Evolutionary conservation across 2,888 invertebrate species (phyloP).

Genomic region (Eudemis profundana): DNA sequence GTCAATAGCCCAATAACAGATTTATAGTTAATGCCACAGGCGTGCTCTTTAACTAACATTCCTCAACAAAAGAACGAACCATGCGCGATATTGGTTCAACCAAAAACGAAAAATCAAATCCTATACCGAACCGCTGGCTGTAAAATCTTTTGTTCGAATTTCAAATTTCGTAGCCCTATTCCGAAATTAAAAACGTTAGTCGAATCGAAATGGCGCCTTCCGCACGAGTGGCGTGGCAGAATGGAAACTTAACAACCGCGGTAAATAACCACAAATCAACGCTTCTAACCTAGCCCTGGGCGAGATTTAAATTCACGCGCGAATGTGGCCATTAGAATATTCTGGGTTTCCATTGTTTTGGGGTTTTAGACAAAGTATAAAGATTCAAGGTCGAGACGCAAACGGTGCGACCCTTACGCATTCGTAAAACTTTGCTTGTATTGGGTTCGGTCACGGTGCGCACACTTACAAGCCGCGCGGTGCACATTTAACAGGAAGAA

Average conservation of each 20-base stretch:
- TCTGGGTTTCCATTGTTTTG: conserved; percentile 58
- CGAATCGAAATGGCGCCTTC: conserved; percentile 75
- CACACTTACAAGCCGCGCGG: too few species aligned
- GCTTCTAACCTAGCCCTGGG: conserved; percentile 80
- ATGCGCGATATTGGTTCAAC: conserved; percentile 22
- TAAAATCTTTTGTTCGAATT: conserved; percentile 44
- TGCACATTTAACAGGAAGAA: too few species aligned
- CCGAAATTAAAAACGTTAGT: conserved; percentile 80
- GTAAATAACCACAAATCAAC: conserved; percentile 85
- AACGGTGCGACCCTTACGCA: too few species aligned
- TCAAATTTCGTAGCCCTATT: conserved; percentile 58
- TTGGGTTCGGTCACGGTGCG: too few species aligned
- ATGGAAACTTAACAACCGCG: conserved; percentile 83
- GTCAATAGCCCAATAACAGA: conserved; percentile 12
- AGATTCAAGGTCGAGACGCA: too few species aligned
- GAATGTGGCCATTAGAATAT: conserved; percentile 66
- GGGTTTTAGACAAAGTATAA: neutral
- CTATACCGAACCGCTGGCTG: conserved; percentile 31
- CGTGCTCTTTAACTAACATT: conserved; percentile 26
- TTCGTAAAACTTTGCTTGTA: too few species aligned
- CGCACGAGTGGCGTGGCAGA: conserved; percentile 76
- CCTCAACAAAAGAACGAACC: conserved; percentile 22
- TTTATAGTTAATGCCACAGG: conserved; percentile 5
- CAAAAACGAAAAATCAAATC: conserved; percentile 40
- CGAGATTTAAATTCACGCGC: conserved; percentile 82